phyloP scores from a whole-genome alignment of 1,140 invertebrate genomes.

The Cydia strobilella region DNA sequence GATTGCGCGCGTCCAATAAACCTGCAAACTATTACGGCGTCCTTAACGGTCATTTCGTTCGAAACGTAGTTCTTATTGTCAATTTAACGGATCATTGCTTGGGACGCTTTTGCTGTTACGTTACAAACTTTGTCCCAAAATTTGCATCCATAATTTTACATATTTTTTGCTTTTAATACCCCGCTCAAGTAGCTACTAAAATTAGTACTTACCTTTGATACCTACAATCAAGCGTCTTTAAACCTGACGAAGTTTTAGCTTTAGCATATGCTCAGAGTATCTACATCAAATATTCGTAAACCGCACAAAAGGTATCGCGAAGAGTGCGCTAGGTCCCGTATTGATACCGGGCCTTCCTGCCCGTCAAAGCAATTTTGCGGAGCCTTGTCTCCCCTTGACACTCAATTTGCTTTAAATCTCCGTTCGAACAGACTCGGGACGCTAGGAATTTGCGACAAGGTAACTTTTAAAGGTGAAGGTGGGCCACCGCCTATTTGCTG shows the following conservation, averaged over 20 bases:
- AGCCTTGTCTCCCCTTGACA: conserved; percentile 21
- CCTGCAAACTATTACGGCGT: background rate
- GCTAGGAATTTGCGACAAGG: conserved; percentile 6
- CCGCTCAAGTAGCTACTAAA: no score
- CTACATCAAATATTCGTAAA: conserved; percentile 22
- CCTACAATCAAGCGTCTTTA: no score
- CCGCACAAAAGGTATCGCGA: conserved; percentile 16
- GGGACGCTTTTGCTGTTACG: background rate
- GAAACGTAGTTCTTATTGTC: conserved; percentile 14
- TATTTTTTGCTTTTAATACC: no score
- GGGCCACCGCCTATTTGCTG: background rate
- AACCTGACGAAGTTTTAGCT: no score
- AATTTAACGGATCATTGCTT: conserved; percentile 23
- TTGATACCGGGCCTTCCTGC: conserved; percentile 3
- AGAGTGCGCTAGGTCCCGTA: conserved; percentile 6
- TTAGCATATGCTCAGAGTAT: background rate
- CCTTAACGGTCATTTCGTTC: background rate
- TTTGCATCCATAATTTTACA: background rate
- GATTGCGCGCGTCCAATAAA: no score
- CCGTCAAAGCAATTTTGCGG: conserved; percentile 15
- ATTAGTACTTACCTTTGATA: no score
- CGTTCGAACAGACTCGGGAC: conserved; percentile 2
- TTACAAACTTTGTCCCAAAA: background rate
- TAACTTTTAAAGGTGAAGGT: conserved; percentile 2
- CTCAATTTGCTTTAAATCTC: conserved; percentile 15